Evolutionary conservation across 2,888 invertebrate species (phyloP).

Genomic region (Cryptophagus acutangulus): DNA sequence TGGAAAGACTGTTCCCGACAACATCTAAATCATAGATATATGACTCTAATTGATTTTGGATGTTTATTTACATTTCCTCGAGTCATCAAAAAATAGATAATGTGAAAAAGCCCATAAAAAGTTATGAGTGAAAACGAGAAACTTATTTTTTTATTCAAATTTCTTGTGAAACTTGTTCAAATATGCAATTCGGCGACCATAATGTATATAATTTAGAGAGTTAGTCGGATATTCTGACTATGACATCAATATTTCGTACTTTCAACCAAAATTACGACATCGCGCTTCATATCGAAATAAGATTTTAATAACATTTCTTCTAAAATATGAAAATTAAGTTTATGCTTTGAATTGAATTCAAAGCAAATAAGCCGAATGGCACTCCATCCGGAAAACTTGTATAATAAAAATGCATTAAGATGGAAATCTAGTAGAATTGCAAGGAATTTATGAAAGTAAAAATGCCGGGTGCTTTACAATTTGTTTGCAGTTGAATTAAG

Average conservation of each 20-base stretch:
- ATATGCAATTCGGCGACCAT: background rate
- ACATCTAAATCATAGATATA: too few relatives aligned
- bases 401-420: slow-evolving; percentile 9
- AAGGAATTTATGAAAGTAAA: background rate
- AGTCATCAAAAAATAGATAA: too few relatives aligned
- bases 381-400: slow-evolving; percentile 7
- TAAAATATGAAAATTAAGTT: slow-evolving; percentile 5
- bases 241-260: slow-evolving; percentile 1
- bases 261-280: background rate
- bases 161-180: background rate
- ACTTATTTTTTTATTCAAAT: slow-evolving; percentile 1
- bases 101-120: too few relatives aligned
- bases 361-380: slow-evolving; percentile 6
- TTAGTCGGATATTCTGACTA: background rate
- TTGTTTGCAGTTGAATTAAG: too few relatives aligned
- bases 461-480: too few relatives aligned
- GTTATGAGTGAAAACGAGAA: too few relatives aligned
- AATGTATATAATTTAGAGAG: slow-evolving; percentile 1
- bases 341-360: slow-evolving; percentile 6
- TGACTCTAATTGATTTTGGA: too few relatives aligned
- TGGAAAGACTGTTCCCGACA: too few relatives aligned
- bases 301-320: slow-evolving; percentile 14
- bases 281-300: slow-evolving; percentile 9
- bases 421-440: slow-evolving; percentile 2
- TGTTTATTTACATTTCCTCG: too few relatives aligned